Percentiles rank a stretch among this genome's conserved stretches.
phyloP scores from a whole-genome alignment of 1,140 invertebrate genomes.

The Penaeus indicus region DNA sequence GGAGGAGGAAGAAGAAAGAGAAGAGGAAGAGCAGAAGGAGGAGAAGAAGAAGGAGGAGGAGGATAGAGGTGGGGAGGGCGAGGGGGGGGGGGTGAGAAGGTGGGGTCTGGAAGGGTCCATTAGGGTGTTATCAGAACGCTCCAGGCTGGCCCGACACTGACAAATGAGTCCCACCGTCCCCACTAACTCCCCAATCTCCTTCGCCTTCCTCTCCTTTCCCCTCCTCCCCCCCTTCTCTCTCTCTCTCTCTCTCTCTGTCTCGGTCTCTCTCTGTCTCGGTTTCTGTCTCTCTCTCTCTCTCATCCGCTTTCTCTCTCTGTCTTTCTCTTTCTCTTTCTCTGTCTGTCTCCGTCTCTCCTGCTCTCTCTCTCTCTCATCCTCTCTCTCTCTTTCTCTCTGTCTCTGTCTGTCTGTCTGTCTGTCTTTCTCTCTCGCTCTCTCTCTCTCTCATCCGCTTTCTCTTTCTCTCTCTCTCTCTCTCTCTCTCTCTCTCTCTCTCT shows the following conservation, averaged over 20 bases:
- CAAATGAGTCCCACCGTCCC: slow-evolving; percentile 40
- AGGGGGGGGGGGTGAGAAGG: slow-evolving; percentile 20
- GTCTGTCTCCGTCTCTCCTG: too few relatives aligned
- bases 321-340: not conserved
- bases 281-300: not conserved
- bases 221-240: not conserved
- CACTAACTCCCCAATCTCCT: slow-evolving; percentile 22
- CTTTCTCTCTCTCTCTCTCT: not conserved
- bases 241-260: not conserved
- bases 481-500: not conserved
- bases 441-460: too few relatives aligned
- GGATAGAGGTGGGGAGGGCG: not conserved
- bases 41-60: not conserved
- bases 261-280: not conserved
- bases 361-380: not conserved
- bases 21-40: not conserved
- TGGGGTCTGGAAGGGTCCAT: slow-evolving; percentile 50
- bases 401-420: not conserved
- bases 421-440: too few relatives aligned
- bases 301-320: not conserved
- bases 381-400: not conserved
- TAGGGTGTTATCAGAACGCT: slow-evolving; percentile 59
- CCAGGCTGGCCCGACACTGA: slow-evolving; percentile 58
- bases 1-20: not conserved
- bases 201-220: slow-evolving; percentile 15